Base-by-base conservation (phyloP, 2,113 vertebrate genomes). In the Psilopogon haemacephalus region DNA sequence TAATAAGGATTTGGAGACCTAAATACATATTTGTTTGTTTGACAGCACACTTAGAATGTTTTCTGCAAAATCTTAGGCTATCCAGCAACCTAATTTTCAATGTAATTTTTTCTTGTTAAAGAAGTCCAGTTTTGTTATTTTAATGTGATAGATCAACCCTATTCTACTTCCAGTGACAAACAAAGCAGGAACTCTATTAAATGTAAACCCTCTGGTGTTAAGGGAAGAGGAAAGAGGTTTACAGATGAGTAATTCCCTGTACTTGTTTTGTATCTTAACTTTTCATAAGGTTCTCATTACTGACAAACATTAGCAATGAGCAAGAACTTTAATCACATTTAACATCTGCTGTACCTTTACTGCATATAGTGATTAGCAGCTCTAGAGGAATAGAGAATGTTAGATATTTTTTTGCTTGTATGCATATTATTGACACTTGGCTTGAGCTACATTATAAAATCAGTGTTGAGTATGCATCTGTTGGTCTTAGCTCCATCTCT, bases 401-500 rank as follows among this genome's bases (percentile, higher is more conserved):
- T 88, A 84, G 58, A 73, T 75, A 69, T 93, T 78, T 92, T 92
- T 91, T 90, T 50, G 55, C 59, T 94, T 37, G n/a, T 87, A 54
- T 1, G 0, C 35, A 91, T 35, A 84, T 91, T 91, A 89, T 82
- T 94, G 86, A 78, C 73, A 92, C 92, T 90, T 82, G 62, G 70
- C 77, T 95, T 86, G 76, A 93, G 73, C 42, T 65, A 52, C 54
- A 58, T 90, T 95, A 89, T n/a, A 82, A 96, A 96, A 94, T 95
- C 68, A 67, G 54, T 48, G 44, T 58, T 77, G 84, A 95, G 38
- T 70, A 33, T 48, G 60, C 46, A 70, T 92, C 86, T 87, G 50
- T 93, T 96, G 91, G 89, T 96, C 95, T 90, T 72, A 88, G 84
- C 62, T 90, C 56, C 88, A 79, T 69, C 90, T 96, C 79, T 92